These are phyloP conservation scores for Scaptomyza polygonia DNA, from an alignment of 2,888 invertebrate genomes.

Conservation along the genomic window DNA sequence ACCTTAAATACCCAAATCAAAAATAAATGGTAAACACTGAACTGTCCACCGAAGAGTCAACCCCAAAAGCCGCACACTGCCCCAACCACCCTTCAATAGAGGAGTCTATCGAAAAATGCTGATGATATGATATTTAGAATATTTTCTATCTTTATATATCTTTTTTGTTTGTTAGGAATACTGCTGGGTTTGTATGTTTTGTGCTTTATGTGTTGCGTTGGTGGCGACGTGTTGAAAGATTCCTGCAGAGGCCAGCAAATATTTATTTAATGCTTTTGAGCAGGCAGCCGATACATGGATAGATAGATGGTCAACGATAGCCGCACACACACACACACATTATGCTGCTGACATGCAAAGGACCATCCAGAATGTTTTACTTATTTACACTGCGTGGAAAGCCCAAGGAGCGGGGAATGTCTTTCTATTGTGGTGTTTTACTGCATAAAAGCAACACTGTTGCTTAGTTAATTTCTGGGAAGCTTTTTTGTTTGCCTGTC, in stretches of 20 bases:
- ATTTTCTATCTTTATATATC: conserved; percentile 29
- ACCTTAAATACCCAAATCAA: conserved; percentile 81
- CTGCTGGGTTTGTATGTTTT: conserved; percentile 8
- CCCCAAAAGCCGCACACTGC: conserved; percentile 35
- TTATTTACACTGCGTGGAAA: conserved; percentile 32
- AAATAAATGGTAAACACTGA: conserved; percentile 78
- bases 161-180: conserved; percentile 10
- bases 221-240: conserved; percentile 69
- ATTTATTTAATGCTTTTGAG: conserved; percentile 75
- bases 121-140: conserved; percentile 78
- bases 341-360: conserved; percentile 48
- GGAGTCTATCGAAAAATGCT: conserved; percentile 76
- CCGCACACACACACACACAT: conserved; percentile 21
- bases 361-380: conserved; percentile 32
- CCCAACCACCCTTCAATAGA: conserved; percentile 22
- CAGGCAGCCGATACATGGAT: conserved; percentile 56
- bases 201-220: conserved; percentile 50
- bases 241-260: conserved; percentile 78
- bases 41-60: conserved; percentile 61
- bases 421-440: conserved; percentile 14
- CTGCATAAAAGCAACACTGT: conserved; percentile 39
- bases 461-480: conserved; percentile 73
- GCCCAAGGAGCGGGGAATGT: not conserved
- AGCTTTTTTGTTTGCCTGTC: conserved; percentile 44
- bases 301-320: conserved; percentile 30